Evolutionary conservation across 2,888 invertebrate genomes (phyloP).

Genomic region (Lasioglossum marginatum): DNA sequence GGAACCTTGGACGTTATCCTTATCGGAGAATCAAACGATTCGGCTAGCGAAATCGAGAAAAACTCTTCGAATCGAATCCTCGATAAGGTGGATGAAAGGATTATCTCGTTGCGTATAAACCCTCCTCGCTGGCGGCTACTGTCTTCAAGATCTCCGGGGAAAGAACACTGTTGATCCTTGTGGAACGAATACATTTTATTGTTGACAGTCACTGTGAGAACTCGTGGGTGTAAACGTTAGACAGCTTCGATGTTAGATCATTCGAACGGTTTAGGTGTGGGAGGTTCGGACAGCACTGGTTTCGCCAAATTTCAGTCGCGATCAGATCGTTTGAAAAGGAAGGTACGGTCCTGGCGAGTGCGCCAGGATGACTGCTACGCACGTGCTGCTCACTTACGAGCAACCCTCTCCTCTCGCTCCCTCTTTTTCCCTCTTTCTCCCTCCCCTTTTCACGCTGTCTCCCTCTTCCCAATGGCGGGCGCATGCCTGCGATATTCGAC

Average conservation of each 20-base stretch:
- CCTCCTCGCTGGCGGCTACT: neutral
- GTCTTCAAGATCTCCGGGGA: neutral
- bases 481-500: constrained; percentile 76
- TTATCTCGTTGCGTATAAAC: constrained; percentile 1
- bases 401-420: constrained; percentile 70
- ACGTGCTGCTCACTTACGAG: constrained; percentile 77
- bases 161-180: constrained; percentile 13
- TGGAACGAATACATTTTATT: constrained; percentile 45
- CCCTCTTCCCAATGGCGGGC: constrained; percentile 67
- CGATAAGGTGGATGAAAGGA: constrained; percentile 1
- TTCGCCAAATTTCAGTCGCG: neutral
- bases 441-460: constrained; percentile 46
- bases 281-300: neutral
- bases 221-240: neutral
- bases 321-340: constrained; percentile 54
- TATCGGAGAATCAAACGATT: neutral
- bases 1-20: neutral
- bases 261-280: neutral
- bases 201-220: neutral
- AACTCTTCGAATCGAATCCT: constrained; percentile 18
- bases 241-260: neutral
- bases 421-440: constrained; percentile 54
- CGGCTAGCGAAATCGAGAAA: neutral
- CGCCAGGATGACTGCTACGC: constrained; percentile 79
- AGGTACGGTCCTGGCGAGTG: constrained; percentile 74